These are phyloP conservation scores for Eupsittula cactorum DNA, from an alignment of 2,113 vertebrate genomes.

Conservation along the genomic window DNA sequence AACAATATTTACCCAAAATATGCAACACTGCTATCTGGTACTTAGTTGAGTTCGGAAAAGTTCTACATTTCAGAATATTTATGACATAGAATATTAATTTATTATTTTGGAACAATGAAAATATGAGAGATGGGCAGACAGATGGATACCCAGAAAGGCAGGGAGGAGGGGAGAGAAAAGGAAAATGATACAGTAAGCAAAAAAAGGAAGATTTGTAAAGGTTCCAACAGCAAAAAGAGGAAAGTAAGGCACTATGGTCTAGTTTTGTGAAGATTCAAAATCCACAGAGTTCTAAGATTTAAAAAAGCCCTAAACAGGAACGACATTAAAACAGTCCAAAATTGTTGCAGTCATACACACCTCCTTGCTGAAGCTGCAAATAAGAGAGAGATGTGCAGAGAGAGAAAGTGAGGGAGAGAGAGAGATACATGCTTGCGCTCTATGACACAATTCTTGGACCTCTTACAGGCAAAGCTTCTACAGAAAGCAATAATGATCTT, in stretches of 20 bases:
- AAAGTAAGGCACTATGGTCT: not conserved
- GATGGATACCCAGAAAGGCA: not conserved
- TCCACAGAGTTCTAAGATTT: not conserved
- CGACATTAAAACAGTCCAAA: not conserved
- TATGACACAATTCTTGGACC: not conserved
- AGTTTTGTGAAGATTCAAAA: not conserved
- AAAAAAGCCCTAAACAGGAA: not conserved
- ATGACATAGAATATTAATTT: not conserved
- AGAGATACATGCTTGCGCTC: not conserved
- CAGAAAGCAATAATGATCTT: not conserved
- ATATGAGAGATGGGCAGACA: not conserved
- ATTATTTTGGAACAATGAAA: not conserved
- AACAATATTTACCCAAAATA: not conserved
- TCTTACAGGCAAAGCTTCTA: not conserved
- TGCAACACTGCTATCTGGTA: not conserved
- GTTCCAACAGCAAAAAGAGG: not conserved
- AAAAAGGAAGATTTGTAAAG: not conserved
- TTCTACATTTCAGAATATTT: not conserved
- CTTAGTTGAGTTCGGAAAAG: not conserved
- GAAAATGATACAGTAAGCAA: not conserved
- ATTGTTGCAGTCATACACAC: not conserved
- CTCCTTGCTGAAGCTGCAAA: constrained; percentile 12
- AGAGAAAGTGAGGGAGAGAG: not conserved
- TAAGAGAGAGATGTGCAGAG: not conserved
- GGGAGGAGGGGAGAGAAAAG: not conserved